Percentiles rank a stretch among this genome's conserved stretches.
phyloP scores from a whole-genome alignment of 1,140 invertebrate genomes.

The Armadillidium nasatum region DNA sequence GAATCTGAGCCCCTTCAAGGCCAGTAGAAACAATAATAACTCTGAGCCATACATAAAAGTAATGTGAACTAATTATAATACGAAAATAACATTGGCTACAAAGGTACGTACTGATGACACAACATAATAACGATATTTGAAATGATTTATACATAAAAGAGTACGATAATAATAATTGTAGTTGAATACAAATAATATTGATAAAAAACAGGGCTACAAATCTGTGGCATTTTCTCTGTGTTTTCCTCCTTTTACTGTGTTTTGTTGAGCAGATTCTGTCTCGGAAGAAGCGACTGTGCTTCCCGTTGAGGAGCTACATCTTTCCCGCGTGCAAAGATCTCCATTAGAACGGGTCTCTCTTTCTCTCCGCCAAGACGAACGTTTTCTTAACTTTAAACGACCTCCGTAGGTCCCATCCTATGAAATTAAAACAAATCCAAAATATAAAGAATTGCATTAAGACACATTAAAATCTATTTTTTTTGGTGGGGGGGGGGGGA shows the following conservation, averaged over 20 bases:
- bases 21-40: too few relatives aligned
- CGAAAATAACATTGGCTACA: too few relatives aligned
- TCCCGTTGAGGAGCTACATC: neutral
- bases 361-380: slow-evolving; percentile 35
- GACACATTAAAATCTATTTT: neutral
- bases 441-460: neutral
- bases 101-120: too few relatives aligned
- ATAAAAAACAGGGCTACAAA: neutral
- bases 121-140: too few relatives aligned
- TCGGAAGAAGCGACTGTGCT: neutral
- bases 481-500: too few relatives aligned
- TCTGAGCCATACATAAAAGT: too few relatives aligned
- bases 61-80: too few relatives aligned
- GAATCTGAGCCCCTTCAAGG: too few relatives aligned
- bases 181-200: too few relatives aligned
- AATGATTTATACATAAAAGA: too few relatives aligned
- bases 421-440: neutral
- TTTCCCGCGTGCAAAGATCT: slow-evolving; percentile 26
- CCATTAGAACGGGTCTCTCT: slow-evolving; percentile 30
- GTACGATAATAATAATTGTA: too few relatives aligned
- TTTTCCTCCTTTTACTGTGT: neutral
- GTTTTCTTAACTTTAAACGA: slow-evolving; percentile 34
- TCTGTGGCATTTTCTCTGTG: neutral
- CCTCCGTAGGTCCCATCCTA: slow-evolving; percentile 44
- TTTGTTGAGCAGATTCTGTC: neutral